Percentiles rank a stretch among this genome's conserved stretches.
phyloP scores from a whole-genome alignment of 2,113 vertebrate species.

The Heloderma charlesbogerti region DNA sequence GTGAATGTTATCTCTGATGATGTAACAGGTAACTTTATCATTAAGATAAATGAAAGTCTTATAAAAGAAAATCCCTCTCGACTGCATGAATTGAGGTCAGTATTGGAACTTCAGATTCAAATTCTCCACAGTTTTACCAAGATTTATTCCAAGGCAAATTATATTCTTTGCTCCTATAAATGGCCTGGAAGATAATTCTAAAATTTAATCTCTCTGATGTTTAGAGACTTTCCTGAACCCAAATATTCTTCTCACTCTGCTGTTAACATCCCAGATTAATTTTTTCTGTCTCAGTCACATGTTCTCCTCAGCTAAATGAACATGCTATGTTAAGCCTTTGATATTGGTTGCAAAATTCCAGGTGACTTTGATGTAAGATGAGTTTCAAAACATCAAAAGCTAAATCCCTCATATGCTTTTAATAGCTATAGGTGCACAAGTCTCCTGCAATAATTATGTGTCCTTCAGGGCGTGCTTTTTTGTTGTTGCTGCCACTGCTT shows the following conservation, averaged over 20 bases:
- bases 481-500: background rate
- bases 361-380: background rate
- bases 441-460: background rate
- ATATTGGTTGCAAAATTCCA: background rate
- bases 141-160: background rate
- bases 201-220: background rate
- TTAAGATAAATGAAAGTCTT: too few relatives aligned
- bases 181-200: background rate
- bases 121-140: background rate
- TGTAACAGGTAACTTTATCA: too few relatives aligned
- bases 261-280: background rate
- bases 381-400: background rate
- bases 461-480: background rate
- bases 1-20: too few relatives aligned
- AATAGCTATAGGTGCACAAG: background rate
- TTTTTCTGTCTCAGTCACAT: background rate
- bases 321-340: background rate
- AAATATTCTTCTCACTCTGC: background rate
- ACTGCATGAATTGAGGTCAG: too few relatives aligned
- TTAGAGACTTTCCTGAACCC: background rate
- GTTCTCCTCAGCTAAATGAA: background rate
- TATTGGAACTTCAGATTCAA: too few relatives aligned
- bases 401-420: background rate
- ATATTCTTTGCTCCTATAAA: background rate
- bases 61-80: too few relatives aligned